Conservation (phyloP, 2,797 vertebrate genomes). For the Botia almorhae region DNA sequence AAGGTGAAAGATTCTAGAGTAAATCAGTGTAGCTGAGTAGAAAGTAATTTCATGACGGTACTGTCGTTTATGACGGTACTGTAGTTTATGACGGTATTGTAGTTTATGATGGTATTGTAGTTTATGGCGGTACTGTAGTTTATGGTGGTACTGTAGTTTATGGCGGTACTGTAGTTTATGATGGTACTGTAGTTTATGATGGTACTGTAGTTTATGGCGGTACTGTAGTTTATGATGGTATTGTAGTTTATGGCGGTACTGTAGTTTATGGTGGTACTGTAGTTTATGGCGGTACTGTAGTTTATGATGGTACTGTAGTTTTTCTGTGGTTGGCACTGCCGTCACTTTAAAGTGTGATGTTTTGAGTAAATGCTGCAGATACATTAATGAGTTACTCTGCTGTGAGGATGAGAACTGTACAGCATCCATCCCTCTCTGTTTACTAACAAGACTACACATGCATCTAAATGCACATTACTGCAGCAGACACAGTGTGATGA, state of each 20-base stretch:
- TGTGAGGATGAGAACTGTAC: constrained; percentile 35
- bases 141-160: not conserved
- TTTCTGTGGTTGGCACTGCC: constrained; percentile 1
- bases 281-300: not conserved
- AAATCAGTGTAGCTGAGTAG: not conserved
- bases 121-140: not conserved
- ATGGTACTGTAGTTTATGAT: not conserved
- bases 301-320: too few relatives aligned
- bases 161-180: not conserved
- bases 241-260: not conserved
- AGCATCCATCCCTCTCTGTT: constrained; percentile 33
- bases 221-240: too few relatives aligned
- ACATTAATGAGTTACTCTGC: constrained; percentile 52
- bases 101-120: not conserved
- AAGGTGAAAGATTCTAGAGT: not conserved
- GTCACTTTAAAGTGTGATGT: constrained; percentile 69
- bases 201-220: not conserved
- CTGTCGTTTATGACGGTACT: too few relatives aligned
- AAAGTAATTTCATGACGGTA: too few relatives aligned
- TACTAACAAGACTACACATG: constrained; percentile 11
- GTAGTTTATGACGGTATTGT: not conserved
- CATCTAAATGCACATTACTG: constrained; percentile 4
- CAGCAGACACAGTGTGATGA: constrained; percentile 1
- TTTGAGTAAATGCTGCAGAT: constrained; percentile 60
- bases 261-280: not conserved